Conservation (phyloP, 2,888 invertebrate species). For the Melinaea marsaeus region DNA sequence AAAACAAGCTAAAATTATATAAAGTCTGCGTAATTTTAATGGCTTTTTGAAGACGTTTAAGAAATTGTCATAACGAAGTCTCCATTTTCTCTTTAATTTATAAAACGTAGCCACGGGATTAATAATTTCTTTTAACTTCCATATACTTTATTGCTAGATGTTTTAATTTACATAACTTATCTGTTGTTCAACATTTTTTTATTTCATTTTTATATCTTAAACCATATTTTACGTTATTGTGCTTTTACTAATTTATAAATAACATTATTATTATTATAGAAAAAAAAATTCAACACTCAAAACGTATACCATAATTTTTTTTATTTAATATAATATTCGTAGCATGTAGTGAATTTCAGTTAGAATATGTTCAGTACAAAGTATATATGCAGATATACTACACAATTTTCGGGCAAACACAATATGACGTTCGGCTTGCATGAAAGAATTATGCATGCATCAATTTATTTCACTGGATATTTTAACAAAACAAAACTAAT, state of each 20-base stretch:
- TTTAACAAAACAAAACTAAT: background rate
- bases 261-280: too few species aligned
- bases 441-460: conserved; percentile 22
- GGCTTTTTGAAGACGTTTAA: conserved; percentile 3
- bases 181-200: background rate
- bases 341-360: too few species aligned
- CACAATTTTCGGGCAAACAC: background rate
- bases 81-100: conserved; percentile 1
- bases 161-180: background rate
- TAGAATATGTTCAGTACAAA: too few species aligned
- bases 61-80: conserved; percentile 4
- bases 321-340: too few species aligned
- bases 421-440: conserved; percentile 12
- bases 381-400: background rate
- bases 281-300: too few species aligned
- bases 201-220: too few species aligned
- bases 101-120: conserved; percentile 4
- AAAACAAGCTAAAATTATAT: background rate
- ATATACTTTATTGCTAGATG: background rate
- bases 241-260: too few species aligned
- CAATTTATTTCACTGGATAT: conserved; percentile 13
- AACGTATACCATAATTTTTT: too few species aligned
- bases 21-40: conserved; percentile 14
- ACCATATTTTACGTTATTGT: too few species aligned
- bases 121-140: background rate